A percentile compares a stretch with the other conserved stretches of the same genome.
Conservation (phyloP, 2,797 vertebrate species). For the Myoxocephalus aenaeus region DNA sequence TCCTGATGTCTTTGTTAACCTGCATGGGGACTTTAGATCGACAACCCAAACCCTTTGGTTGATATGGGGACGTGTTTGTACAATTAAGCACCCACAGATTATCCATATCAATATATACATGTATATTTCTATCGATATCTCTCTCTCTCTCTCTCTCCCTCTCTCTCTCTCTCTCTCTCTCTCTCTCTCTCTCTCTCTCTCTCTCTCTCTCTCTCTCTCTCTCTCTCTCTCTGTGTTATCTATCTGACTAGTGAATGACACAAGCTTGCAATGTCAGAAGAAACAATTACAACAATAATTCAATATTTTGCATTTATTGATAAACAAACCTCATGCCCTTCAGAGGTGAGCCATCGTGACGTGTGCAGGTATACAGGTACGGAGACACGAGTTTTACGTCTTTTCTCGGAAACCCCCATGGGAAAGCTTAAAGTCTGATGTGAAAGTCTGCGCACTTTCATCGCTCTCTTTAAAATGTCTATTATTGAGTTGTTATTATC, state of each 20-base stretch:
- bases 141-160: background rate
- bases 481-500: slow-evolving; percentile 32
- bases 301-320: background rate
- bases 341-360: background rate
- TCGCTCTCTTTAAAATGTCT: slow-evolving; percentile 27
- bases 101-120: background rate
- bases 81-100: slow-evolving; percentile 4
- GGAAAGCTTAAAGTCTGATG: slow-evolving; percentile 25
- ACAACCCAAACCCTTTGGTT: slow-evolving; percentile 7
- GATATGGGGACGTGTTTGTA: slow-evolving; percentile 18
- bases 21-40: slow-evolving; percentile 4
- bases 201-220: too few species aligned
- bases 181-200: too few species aligned
- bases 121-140: background rate
- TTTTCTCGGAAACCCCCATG: slow-evolving; percentile 3
- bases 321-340: background rate
- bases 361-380: slow-evolving; percentile 13
- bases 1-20: slow-evolving; percentile 45
- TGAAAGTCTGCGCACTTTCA: slow-evolving; percentile 37
- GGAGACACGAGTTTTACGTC: background rate
- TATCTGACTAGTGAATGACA: background rate
- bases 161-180: too few species aligned
- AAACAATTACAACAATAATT: background rate
- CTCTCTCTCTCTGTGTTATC: background rate
- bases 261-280: background rate